These are phyloP conservation scores for Mionectes olivaceus DNA, from an alignment of 2,797 vertebrate species.

Conservation along the genomic window DNA sequence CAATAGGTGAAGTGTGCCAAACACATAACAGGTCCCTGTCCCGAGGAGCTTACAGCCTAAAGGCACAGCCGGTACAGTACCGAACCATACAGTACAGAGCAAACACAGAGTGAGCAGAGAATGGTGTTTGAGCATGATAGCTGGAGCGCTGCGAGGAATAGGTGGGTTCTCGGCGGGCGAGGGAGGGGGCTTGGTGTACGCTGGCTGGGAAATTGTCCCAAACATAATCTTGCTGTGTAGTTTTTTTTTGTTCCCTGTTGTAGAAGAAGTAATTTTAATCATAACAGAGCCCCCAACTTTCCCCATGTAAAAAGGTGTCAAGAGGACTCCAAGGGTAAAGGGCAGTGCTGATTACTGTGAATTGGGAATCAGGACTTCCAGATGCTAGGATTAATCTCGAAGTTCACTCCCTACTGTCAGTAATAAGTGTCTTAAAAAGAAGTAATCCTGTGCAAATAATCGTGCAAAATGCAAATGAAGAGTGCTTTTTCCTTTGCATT, in stretches of 20 bases:
- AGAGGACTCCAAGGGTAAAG: not conserved
- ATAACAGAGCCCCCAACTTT: not conserved
- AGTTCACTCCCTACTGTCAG: not conserved
- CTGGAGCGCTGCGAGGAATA: conserved; percentile 70
- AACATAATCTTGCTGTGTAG: not conserved
- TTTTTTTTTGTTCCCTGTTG: not conserved
- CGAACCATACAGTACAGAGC: conserved; percentile 70
- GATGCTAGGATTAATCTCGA: not conserved
- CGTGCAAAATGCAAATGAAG: not conserved
- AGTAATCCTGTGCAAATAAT: not conserved
- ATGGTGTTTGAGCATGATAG: conserved; percentile 62
- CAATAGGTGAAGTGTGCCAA: conserved; percentile 70
- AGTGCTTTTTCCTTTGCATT: not conserved
- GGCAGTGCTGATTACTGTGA: not conserved
- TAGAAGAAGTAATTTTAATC: not conserved
- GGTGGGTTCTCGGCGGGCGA: conserved; percentile 44
- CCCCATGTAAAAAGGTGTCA: not conserved
- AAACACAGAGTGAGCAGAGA: conserved; percentile 70
- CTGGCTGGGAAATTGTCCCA: conserved; percentile 27
- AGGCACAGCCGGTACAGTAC: conserved; percentile 66
- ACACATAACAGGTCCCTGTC: conserved; percentile 69
- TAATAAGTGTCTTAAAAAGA: not conserved
- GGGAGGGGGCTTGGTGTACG: conserved; percentile 32
- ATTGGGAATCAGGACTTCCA: not conserved
- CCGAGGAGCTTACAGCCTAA: conserved; percentile 69